Conservation (phyloP, 2,113 vertebrate genomes). For the Meleagris gallopavo region DNA sequence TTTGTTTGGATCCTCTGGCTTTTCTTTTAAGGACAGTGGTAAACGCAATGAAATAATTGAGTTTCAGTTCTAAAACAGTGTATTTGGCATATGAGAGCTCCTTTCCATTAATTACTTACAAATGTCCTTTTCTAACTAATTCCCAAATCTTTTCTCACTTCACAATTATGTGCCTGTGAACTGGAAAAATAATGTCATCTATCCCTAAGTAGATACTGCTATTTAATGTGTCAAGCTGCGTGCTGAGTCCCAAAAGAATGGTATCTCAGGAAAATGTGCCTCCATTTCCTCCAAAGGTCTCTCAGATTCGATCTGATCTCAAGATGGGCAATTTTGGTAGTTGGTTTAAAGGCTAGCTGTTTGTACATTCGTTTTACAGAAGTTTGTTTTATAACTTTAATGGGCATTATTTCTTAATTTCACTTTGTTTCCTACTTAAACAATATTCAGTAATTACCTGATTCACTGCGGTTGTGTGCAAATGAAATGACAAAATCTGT, state of each 20-base stretch:
- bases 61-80: neutral
- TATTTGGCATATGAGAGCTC: neutral
- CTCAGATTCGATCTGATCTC: neutral
- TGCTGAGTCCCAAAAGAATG: conserved; percentile 20
- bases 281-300: neutral
- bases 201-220: neutral
- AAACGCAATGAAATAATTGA: neutral
- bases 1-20: neutral
- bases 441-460: conserved; percentile 28
- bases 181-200: neutral
- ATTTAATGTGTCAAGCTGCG: neutral
- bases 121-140: neutral
- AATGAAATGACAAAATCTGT: conserved; percentile 57
- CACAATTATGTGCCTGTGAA: neutral
- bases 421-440: neutral
- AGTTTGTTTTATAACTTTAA: neutral
- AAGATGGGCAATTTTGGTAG: neutral
- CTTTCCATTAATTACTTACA: neutral
- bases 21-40: neutral
- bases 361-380: neutral
- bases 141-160: neutral
- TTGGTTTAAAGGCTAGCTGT: neutral
- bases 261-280: neutral
- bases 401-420: conserved; percentile 37
- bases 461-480: neutral